Evolutionary conservation across 2,113 vertebrate species (phyloP), one percentile per base, ranked within the genome.

Genomic region (Chaetura pelagica): DNA sequence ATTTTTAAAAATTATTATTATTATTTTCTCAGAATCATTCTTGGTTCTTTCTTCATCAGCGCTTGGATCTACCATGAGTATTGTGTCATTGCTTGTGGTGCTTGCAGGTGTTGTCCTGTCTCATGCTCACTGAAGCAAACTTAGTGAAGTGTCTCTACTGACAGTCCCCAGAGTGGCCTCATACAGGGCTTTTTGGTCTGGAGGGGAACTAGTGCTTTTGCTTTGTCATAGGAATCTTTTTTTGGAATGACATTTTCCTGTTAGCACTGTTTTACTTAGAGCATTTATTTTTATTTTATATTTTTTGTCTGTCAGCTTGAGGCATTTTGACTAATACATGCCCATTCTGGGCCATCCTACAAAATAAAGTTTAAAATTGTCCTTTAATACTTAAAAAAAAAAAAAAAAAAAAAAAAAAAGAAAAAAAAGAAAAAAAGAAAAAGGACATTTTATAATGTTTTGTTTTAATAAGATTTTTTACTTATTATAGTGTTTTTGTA

Each of bases 361-460:
- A 58, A 44, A 34, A 44, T 6, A 35, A 40, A 73, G 2, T 19
- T 44, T 7, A 34, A 82, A 75, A 51, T 23, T 69, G 7, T 12
- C 10, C 15, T 4, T 42, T 42, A 42, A 42, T 42, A 42, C 11
- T 42, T 42, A 10, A 42, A 42, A 42, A 42, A 42, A 42, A 42
- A 42, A 42, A 12, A 42, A 42, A 42, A 42, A 42, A 14, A 42
- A 42, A 42, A 42, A 14, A 12, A 12, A 42, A 42, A 42, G n/a
- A 42, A 42, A 42, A 12, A 42, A 42, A 42, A 42, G 13, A 14
- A 42, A 42, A 42, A 42, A 14, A 12, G 14, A 42, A 42, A 42
- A 52, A 40, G 2, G 48, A 12, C 1, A 24, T 72, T 76, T 46
- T 23, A 7, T 32, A 68, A 2, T 0, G 0, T 58, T 86, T 22